Evolutionary conservation across 2,797 vertebrate genomes (phyloP).

Genomic region (Cyclura pinguis): DNA sequence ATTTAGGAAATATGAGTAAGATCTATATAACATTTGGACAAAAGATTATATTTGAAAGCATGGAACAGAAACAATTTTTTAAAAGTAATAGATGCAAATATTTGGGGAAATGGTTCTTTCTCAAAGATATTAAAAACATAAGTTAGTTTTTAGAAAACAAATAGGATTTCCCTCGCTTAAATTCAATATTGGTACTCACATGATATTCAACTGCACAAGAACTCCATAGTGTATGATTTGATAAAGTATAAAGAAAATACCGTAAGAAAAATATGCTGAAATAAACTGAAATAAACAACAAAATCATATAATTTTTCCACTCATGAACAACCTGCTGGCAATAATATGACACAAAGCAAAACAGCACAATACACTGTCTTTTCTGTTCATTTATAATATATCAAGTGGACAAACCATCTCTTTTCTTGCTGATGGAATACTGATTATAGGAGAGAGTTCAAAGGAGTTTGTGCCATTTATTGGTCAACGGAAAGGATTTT

Average conservation of each 20-base stretch:
- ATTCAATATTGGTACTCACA: neutral
- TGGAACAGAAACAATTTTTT: neutral
- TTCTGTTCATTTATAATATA: neutral
- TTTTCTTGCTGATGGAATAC: neutral
- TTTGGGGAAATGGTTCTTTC: slow-evolving; percentile 8
- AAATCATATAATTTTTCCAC: neutral
- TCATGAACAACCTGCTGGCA: neutral
- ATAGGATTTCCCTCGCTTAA: slow-evolving; percentile 12
- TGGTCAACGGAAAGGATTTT: neutral
- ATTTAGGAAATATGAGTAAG: slow-evolving; percentile 16
- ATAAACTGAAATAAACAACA: neutral
- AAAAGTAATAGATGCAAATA: slow-evolving; percentile 15
- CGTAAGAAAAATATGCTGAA: neutral
- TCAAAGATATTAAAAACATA: slow-evolving; percentile 27
- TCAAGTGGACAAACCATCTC: neutral
- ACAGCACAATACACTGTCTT: neutral
- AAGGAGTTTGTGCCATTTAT: neutral
- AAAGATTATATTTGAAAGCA: slow-evolving; percentile 11
- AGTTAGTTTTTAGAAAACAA: neutral
- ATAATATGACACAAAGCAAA: neutral
- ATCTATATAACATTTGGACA: slow-evolving; percentile 24
- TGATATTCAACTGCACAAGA: slow-evolving; percentile 6
- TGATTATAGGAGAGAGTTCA: neutral
- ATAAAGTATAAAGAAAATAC: slow-evolving; percentile 4
- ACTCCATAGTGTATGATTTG: neutral